These are phyloP conservation scores for Macroglossus sobrinus DNA, from an alignment of 2,113 vertebrate genomes.

Conservation along the genomic window DNA sequence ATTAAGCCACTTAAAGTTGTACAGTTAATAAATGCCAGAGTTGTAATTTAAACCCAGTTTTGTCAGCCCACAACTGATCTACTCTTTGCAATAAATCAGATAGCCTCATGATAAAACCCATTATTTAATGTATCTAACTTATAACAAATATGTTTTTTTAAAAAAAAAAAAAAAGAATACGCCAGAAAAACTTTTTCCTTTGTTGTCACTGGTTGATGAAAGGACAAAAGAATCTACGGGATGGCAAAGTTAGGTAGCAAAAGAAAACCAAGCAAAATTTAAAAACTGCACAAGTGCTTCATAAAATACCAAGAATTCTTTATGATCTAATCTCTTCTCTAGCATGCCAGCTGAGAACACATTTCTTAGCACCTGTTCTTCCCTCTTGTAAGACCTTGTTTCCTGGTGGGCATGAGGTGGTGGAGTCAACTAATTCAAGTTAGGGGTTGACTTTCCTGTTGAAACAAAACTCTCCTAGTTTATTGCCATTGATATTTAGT, in stretches of 20 bases:
- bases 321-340: neutral
- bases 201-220: neutral
- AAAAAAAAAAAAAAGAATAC: neutral
- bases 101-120: neutral
- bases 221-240: neutral
- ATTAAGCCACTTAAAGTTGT: neutral
- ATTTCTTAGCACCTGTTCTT: neutral
- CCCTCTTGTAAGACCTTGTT: neutral
- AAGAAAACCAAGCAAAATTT: neutral
- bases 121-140: neutral
- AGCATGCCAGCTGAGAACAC: neutral
- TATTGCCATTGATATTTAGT: too few species aligned
- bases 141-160: neutral
- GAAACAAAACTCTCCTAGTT: neutral
- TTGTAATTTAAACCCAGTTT: accelerated
- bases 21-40: neutral
- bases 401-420: neutral
- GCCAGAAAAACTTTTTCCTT: neutral
- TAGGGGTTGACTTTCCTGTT: neutral
- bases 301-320: neutral
- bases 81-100: too few species aligned
- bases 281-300: neutral
- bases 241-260: neutral
- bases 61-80: too few species aligned
- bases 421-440: neutral